Conservation (phyloP, 2,797 vertebrate genomes). For the Parauchenoglanis punctatus region DNA sequence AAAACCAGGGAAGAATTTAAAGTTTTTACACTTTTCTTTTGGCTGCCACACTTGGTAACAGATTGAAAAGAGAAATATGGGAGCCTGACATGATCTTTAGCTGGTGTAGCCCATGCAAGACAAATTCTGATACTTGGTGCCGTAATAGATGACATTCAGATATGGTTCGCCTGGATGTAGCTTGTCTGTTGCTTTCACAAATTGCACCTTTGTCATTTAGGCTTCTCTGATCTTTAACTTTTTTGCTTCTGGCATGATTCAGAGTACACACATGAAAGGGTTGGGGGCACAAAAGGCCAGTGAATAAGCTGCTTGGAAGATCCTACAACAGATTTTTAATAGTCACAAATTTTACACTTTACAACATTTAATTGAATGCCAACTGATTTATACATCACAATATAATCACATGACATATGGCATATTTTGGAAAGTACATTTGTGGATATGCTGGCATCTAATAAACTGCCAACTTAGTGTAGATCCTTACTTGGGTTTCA, state of each 20-base stretch:
- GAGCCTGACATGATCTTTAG: background rate
- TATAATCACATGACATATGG: background rate
- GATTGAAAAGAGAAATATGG: slow-evolving; percentile 1
- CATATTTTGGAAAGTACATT: background rate
- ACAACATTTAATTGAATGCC: background rate
- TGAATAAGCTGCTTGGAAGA: background rate
- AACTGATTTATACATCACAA: background rate
- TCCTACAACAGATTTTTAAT: background rate
- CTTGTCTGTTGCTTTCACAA: background rate
- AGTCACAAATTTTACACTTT: background rate
- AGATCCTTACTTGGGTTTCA: background rate
- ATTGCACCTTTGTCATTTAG: background rate
- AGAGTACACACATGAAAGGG: background rate
- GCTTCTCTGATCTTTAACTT: background rate
- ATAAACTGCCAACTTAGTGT: background rate
- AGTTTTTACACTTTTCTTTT: background rate
- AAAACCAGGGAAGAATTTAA: background rate
- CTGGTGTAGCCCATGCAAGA: background rate
- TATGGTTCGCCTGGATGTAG: background rate
- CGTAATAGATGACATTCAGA: background rate
- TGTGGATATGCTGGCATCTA: background rate
- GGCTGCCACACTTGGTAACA: background rate
- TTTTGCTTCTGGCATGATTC: background rate
- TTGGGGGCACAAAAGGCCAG: background rate
- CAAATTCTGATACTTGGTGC: background rate